phyloP scores from a whole-genome alignment of 2,888 invertebrate species.

The Tachystola acroxantha region DNA sequence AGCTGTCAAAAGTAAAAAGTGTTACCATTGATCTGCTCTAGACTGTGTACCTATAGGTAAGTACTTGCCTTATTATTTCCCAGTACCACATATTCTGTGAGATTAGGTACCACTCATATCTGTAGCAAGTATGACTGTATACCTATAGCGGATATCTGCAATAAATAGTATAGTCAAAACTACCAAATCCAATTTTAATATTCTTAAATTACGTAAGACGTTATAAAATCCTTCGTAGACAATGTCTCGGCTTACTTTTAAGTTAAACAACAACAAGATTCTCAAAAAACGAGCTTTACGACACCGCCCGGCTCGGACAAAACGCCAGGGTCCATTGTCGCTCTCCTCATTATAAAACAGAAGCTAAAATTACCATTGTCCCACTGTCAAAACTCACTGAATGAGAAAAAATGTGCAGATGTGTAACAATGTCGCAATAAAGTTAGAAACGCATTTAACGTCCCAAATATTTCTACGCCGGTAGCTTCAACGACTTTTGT shows the following conservation, averaged over 20 bases:
- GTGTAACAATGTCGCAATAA: slow-evolving; percentile 68
- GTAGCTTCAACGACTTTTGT: slow-evolving; percentile 66
- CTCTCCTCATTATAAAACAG: slow-evolving; percentile 55
- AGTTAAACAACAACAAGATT: slow-evolving; percentile 29
- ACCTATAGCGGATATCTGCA: too few relatives aligned
- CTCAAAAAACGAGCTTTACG: slow-evolving; percentile 1
- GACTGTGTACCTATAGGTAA: too few relatives aligned
- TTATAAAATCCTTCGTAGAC: too few relatives aligned
- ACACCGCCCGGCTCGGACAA: slow-evolving; percentile 22
- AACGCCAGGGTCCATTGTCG: slow-evolving; percentile 37
- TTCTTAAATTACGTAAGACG: too few relatives aligned
- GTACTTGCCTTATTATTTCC: too few relatives aligned
- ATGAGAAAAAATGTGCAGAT: slow-evolving; percentile 50
- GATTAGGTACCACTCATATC: too few relatives aligned
- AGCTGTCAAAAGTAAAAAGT: too few relatives aligned
- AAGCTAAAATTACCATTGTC: slow-evolving; percentile 62
- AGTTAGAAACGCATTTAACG: slow-evolving; percentile 46
- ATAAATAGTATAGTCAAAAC: too few relatives aligned
- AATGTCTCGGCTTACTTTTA: slow-evolving; percentile 14
- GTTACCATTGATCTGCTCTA: too few relatives aligned
- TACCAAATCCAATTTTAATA: too few relatives aligned
- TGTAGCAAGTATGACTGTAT: too few relatives aligned
- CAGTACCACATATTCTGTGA: too few relatives aligned
- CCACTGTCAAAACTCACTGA: slow-evolving; percentile 57
- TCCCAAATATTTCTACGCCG: slow-evolving; percentile 58